Evolutionary conservation across 2,113 vertebrate genomes (phyloP), one percentile per base, ranked within the genome.

Genomic region (Lonchura striata): DNA sequence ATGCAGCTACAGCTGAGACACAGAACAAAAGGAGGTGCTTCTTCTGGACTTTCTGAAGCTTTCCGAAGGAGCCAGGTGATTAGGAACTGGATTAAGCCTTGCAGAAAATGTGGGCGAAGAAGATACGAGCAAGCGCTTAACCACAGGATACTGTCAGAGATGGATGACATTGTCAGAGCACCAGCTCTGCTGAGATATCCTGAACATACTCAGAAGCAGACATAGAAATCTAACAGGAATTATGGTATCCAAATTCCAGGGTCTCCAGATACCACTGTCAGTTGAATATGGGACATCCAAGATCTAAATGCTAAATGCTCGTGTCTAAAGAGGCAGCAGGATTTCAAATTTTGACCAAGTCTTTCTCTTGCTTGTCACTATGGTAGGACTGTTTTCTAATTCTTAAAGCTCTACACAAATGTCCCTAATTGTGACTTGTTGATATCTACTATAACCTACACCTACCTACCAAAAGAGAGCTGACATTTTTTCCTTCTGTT

Each of bases 111-210:
- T 42, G 10, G 33, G 30, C 0, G 1, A 65, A 75, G 47, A 23
- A 82, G 41, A 44, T 15, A 44, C 0, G 0, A 64, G 15, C 0
- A 2, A 91, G 59, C 3, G 0, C 2, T 81, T 49, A 81, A 53
- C 24, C 50, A 53, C 6, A 7, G 41, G 41, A 53, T 39, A 35
- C 17, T 2, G 1, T 16, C 59, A 72, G 41, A 59, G 33, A 30
- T 2, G 4, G n/a, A 3, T 23, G 39, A 52, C 10, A 12, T 7
- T 69, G 72, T 39, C 23, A 46, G 39, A 46, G 82, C 54, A 69
- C 15, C 46, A 83, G 44, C 33, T 60, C 33, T 2, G 2, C 39
- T n/a, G 53, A 80, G 61, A 54, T 46, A 72, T 22, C 68, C 66
- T 35, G 54, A 86, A 53, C 44, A 82, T 30, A 49, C 37, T 74